phyloP scores from a whole-genome alignment of 2,113 vertebrate species.

The Perca flavescens region DNA sequence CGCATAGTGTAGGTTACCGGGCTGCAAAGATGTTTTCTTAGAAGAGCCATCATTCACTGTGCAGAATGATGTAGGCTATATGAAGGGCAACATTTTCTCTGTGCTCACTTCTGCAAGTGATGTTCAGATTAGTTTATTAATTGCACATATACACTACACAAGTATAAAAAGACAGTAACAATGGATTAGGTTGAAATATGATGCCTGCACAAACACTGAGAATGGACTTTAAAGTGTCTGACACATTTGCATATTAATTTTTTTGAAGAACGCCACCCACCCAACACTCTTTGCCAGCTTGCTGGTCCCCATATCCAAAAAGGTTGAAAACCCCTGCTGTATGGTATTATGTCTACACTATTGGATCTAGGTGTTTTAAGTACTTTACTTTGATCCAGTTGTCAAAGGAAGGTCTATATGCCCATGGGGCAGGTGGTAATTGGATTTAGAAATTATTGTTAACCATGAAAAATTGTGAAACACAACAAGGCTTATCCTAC shows the following conservation, averaged over 20 bases:
- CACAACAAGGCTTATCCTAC: constrained; percentile 5
- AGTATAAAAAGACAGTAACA: too few species aligned
- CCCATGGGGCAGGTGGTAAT: constrained; percentile 5
- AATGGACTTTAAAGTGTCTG: background rate
- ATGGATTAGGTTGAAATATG: background rate
- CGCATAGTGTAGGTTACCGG: background rate
- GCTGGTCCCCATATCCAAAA: background rate
- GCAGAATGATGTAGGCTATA: background rate
- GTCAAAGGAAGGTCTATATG: constrained; percentile 3
- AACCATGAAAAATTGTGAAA: constrained; percentile 23
- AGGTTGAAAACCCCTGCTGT: background rate
- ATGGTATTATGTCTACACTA: constrained; percentile 10
- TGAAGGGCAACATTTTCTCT: background rate
- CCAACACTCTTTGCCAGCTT: background rate
- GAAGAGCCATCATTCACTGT: constrained; percentile 3
- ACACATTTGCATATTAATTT: background rate
- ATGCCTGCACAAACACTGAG: background rate
- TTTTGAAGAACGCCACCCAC: background rate
- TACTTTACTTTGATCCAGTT: constrained; percentile 17
- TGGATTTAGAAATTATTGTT: constrained; percentile 30
- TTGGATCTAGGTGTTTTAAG: constrained; percentile 13
- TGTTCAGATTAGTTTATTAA: too few species aligned
- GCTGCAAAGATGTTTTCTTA: background rate
- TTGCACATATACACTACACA: too few species aligned
- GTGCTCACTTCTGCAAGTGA: background rate